phyloP scores from a whole-genome alignment of 2,797 vertebrate genomes.

The Eulemur coronatus region DNA sequence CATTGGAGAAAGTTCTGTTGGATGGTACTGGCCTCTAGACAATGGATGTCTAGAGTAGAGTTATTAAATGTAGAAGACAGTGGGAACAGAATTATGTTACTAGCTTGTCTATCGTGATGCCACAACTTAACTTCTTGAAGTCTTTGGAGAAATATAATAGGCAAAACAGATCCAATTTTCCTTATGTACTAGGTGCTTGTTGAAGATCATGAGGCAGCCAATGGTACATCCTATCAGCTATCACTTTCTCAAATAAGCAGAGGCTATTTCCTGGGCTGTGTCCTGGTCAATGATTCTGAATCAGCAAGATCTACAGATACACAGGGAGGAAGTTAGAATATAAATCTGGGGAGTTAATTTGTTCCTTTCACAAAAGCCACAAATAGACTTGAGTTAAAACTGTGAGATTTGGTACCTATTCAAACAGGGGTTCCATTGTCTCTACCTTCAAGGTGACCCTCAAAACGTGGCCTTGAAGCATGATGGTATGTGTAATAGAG shows the following conservation, averaged over 20 bases:
- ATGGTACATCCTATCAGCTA: neutral
- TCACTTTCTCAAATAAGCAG: neutral
- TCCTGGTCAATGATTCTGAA: neutral
- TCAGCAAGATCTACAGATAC: neutral
- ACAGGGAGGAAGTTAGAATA: neutral
- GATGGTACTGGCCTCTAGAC: neutral
- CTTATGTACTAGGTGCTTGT: neutral
- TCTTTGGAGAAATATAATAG: neutral
- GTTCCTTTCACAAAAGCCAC: neutral
- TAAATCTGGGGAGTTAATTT: neutral
- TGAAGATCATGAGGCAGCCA: neutral
- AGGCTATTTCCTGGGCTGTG: neutral
- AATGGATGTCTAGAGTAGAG: too few species aligned
- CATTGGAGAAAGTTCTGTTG: neutral
- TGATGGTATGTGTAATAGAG: neutral
- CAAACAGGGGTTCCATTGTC: neutral
- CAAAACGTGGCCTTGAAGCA: neutral
- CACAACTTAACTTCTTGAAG: neutral
- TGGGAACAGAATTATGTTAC: neutral
- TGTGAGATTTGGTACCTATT: neutral
- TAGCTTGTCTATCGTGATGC: neutral
- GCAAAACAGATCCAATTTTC: neutral
- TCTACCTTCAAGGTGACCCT: neutral
- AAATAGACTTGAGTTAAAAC: neutral
- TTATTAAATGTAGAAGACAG: neutral